Conservation (phyloP, 2,113 vertebrate species). For the Nyctereutes procyonoides region DNA sequence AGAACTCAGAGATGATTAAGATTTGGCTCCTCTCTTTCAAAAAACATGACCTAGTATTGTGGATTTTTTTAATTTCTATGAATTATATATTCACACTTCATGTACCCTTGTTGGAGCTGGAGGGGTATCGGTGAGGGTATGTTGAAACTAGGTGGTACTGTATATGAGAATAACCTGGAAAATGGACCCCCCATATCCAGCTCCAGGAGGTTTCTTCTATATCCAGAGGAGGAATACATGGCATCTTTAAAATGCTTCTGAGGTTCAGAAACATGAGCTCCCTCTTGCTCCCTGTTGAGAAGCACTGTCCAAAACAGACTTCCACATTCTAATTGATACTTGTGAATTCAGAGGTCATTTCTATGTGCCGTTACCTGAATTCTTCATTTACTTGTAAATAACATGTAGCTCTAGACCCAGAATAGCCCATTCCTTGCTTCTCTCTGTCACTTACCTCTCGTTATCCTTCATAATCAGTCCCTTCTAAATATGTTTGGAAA, state of each 20-base stretch:
- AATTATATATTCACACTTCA: not conserved
- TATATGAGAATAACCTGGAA: not conserved
- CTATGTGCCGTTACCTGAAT: not conserved
- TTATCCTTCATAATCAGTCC: not conserved
- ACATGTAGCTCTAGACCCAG: not conserved
- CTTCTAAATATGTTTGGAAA: constrained; percentile 11
- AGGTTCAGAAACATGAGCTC: not conserved
- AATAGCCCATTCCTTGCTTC: not conserved
- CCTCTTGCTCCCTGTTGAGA: not conserved
- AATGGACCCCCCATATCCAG: not conserved
- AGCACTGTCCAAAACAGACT: not conserved
- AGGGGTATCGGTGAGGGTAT: not conserved
- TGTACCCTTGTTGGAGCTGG: not conserved
- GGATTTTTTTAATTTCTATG: constrained; percentile 6
- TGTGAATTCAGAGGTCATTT: not conserved
- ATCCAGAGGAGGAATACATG: not conserved
- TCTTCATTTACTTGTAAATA: constrained; percentile 39
- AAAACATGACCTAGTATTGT: not conserved
- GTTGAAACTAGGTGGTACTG: not conserved
- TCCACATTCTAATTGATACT: not conserved
- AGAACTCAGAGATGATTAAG: not conserved
- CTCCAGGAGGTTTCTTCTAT: not conserved
- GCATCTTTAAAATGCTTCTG: not conserved
- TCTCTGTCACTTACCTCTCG: not conserved
- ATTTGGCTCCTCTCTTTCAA: not conserved